Evolutionary conservation across 2,113 vertebrate species (phyloP).

Genomic region (Atherinomorus stipes): DNA sequence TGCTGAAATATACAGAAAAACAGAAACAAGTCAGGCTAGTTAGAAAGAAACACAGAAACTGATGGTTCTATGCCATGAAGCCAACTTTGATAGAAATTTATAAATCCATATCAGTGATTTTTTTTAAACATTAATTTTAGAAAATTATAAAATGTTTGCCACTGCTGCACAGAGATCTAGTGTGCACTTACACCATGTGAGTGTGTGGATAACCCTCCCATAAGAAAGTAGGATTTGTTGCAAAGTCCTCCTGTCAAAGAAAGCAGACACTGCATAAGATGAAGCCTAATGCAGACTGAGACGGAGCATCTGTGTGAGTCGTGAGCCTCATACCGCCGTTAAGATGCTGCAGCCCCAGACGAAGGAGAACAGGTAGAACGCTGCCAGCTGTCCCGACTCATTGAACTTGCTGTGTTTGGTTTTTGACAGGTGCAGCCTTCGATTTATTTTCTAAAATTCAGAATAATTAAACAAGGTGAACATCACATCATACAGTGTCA

Average conservation of each 20-base stretch:
- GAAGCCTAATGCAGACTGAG: not conserved
- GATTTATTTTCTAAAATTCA: slow-evolving; percentile 87
- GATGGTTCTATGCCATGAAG: not conserved
- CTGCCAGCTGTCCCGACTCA: slow-evolving; percentile 87
- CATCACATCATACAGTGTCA: not conserved
- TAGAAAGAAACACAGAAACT: not conserved
- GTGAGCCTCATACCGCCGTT: slow-evolving; percentile 78
- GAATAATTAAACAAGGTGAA: not conserved
- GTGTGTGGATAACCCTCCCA: slow-evolving; percentile 88
- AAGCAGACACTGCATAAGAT: slow-evolving; percentile 8
- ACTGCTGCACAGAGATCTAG: not conserved
- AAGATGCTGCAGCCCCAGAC: slow-evolving; percentile 89
- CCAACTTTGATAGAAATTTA: not conserved
- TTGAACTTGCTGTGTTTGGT: slow-evolving; percentile 91
- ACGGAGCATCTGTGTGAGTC: not conserved
- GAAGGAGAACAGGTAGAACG: slow-evolving; percentile 88
- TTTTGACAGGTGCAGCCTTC: slow-evolving; percentile 87
- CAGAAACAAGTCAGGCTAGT: not conserved
- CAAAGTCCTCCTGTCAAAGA: slow-evolving; percentile 84
- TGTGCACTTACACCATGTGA: slow-evolving; percentile 86
- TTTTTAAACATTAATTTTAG: not conserved
- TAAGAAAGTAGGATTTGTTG: slow-evolving; percentile 84
- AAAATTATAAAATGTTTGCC: not conserved
- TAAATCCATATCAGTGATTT: not conserved
- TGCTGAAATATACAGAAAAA: not conserved